A percentile compares a stretch with the other conserved stretches of the same genome.
Conservation (phyloP, 2,113 vertebrate species). For the Bagarius yarrelli region DNA sequence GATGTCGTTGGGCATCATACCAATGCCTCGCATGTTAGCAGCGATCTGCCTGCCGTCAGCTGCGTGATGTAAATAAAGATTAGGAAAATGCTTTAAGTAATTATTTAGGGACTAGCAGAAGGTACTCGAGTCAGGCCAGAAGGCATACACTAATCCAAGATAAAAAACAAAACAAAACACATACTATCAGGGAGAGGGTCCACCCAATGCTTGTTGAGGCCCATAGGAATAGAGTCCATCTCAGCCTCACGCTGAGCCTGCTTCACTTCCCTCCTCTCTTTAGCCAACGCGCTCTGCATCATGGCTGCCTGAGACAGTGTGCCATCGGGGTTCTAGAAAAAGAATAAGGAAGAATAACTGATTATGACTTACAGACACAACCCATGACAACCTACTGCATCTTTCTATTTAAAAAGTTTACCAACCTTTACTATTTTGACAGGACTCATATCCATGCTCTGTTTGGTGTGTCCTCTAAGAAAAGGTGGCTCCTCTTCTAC, state of each 20-base stretch:
- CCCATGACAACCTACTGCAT: neutral
- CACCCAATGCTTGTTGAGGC: slow-evolving; percentile 98
- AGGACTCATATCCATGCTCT: slow-evolving; percentile 99
- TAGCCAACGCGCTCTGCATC: slow-evolving; percentile 98
- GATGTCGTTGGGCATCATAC: slow-evolving; percentile 98
- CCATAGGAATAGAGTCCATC: slow-evolving; percentile 99
- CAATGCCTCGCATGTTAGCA: slow-evolving; percentile 98
- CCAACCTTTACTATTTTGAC: slow-evolving; percentile 97
- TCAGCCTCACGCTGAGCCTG: slow-evolving; percentile 95
- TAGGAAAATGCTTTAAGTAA: slow-evolving; percentile 3
- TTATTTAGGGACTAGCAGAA: slow-evolving; percentile 35
- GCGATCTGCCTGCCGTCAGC: slow-evolving; percentile 95
- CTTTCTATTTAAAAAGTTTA: neutral
- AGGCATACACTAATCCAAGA: neutral
- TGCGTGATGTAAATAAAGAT: slow-evolving; percentile 48
- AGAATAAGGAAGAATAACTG: neutral
- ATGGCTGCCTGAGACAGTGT: slow-evolving; percentile 97
- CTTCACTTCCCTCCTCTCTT: slow-evolving; percentile 92
- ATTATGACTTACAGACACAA: neutral
- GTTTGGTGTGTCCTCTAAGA: slow-evolving; percentile 94
- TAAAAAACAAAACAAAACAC: neutral
- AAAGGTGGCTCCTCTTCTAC: slow-evolving; percentile 97
- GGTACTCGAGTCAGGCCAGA: slow-evolving; percentile 35
- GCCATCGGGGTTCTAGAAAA: slow-evolving; percentile 89
- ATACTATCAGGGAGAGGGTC: slow-evolving; percentile 95